These are phyloP conservation scores for Poecilobothrus nobilitatus DNA, from an alignment of 2,888 invertebrate genomes.

Conservation along the genomic window DNA sequence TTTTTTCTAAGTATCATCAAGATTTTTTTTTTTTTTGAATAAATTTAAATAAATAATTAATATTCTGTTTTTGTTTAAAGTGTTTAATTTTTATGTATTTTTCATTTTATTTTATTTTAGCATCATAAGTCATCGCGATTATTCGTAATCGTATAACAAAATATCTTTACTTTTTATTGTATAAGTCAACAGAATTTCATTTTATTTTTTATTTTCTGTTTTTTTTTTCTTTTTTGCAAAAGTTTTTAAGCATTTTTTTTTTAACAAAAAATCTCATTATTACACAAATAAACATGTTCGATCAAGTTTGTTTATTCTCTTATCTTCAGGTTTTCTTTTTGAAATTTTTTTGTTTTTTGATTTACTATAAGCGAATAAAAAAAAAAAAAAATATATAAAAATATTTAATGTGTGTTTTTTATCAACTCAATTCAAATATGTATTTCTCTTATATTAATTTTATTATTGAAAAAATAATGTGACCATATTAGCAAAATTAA, in stretches of 20 bases:
- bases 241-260: neutral
- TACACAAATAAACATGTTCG: neutral
- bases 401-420: neutral
- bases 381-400: neutral
- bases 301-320: slow-evolving; percentile 1
- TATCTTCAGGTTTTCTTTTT: neutral
- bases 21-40: no score
- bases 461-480: no score
- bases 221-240: neutral
- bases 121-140: no score
- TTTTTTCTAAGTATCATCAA: no score
- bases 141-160: neutral
- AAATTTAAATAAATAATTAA: no score
- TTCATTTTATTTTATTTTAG: no score
- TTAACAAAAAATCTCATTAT: neutral
- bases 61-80: no score
- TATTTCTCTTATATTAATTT: no score
- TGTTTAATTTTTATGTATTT: no score
- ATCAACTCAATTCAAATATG: neutral
- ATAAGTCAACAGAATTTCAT: neutral
- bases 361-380: neutral
- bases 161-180: neutral
- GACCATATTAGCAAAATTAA: no score
- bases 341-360: neutral
- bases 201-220: neutral